Percentiles rank a stretch among this genome's conserved stretches.
These are phyloP conservation scores for Spicauda simplicius DNA, from an alignment of 2,888 invertebrate species.

Conservation along the genomic window DNA sequence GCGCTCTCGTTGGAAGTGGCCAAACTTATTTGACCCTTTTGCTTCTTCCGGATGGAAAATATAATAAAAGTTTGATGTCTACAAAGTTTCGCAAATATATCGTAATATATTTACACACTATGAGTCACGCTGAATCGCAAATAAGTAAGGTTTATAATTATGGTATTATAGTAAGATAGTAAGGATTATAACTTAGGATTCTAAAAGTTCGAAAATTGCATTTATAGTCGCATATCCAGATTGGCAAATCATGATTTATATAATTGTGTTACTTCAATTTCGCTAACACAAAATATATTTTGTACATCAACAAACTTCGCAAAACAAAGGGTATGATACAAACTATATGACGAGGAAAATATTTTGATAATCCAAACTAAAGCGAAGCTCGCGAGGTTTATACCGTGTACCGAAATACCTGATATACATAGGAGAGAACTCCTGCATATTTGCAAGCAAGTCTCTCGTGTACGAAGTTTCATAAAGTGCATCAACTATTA, in stretches of 20 bases:
- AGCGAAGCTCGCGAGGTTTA: background rate
- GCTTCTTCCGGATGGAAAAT: background rate
- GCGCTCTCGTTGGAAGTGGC: background rate
- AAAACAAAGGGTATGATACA: background rate
- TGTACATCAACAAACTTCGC: background rate
- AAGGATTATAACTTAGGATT: too few species aligned
- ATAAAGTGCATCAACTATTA: constrained; percentile 3
- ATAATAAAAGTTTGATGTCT: too few species aligned
- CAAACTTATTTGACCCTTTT: background rate
- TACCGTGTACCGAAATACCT: constrained; percentile 13
- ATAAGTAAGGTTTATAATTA: too few species aligned
- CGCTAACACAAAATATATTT: too few species aligned
- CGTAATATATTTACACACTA: too few species aligned
- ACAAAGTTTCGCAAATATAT: too few species aligned
- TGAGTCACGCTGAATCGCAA: too few species aligned
- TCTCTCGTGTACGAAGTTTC: constrained; percentile 13
- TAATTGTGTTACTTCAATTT: too few species aligned
- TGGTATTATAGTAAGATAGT: too few species aligned
- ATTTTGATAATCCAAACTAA: constrained; percentile 8
- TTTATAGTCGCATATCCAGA: too few species aligned
- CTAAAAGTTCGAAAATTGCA: too few species aligned
- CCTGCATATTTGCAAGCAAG: background rate
- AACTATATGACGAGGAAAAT: background rate
- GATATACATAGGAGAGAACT: background rate
- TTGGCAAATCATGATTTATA: too few species aligned